Evolutionary conservation across 2,888 invertebrate genomes (phyloP), one percentile per base, ranked within the genome.

Genomic region (Galeopsomyia nigrocyanea): DNA sequence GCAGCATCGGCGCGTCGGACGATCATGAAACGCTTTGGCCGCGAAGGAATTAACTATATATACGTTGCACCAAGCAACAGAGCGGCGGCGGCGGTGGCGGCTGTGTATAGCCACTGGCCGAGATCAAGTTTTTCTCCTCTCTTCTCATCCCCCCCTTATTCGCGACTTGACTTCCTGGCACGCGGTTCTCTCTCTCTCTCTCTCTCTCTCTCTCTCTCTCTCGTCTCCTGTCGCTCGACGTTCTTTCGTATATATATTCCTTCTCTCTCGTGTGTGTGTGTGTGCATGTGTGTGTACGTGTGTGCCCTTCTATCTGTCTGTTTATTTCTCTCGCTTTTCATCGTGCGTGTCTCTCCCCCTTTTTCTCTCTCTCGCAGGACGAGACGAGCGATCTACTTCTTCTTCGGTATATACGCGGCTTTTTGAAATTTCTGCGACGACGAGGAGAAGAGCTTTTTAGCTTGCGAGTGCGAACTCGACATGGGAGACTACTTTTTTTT

Each of bases 61-160:
- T 73, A 67, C 73, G 13, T 39, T 5, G 26, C 26, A 26, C 26
- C 1, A 39, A 5, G 39, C 13, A 10, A 7, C 39, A 7, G 7
- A 39, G 39, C 13, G 10, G 7, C 10, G 7, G 39, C 7, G 1
- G 39, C 31, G 10, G 39, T 7, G 39, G 39, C 39, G 7, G 39
- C 39, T 39, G 39, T 39, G 13, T 39, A 39, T 26, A 39, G 39
- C 39, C 39, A 26, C 26, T 82, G 79, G 78, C 78, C 80, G 80
- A 80, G 83, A 85, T 85, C 85, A 85, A 85, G 85, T 85, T 85
- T 85, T 85, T 85, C 85, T 83, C 80, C 79, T 80, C 81, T 80
- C 80, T 79, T 7, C 31, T 7, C 31, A n/a, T 7, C 39, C 39
- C 39, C 39, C 39, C 39, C 82, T 83, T 82, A 83, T 84, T 81